Evolutionary conservation across 1,140 invertebrate species (phyloP), one percentile per base, ranked within the genome.

Genomic region (Fragariocoptes setiger): DNA sequence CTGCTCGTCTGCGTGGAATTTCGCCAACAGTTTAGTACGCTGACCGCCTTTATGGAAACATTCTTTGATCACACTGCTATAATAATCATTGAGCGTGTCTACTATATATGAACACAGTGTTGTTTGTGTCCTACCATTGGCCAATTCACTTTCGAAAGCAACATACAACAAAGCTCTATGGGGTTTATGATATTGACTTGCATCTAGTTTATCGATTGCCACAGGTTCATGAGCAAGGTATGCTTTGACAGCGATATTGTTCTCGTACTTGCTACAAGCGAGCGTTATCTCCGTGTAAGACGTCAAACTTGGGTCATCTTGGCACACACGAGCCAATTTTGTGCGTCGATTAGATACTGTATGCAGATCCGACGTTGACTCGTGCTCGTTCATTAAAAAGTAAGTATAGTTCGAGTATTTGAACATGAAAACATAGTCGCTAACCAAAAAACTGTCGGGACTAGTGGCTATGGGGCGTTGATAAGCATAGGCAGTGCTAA

Each of bases 211-310:
- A 13, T 47, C 43, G 2, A 53, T 21, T n/a, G n/a, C n/a, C n/a
- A n/a, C n/a, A n/a, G n/a, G n/a, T n/a, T n/a, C n/a, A 40, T 45
- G 40, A 14, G 50, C 51, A 14, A 49, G 39, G 8, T 39, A 46
- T 1, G 51, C 51, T 15, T 50, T 31, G 40, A 49, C 49, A 43
- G 43, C 52, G 14, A 31, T 37, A 36, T 45, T 13, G 8, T 48
- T 43, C 2, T 49, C 17, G 13, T 42, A 43, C n/a, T 40, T 43
- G 1, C 44, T 37, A 35, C 52, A 54, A 2, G 18, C 21, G 4
- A 54, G 25, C 5, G 50, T 39, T 1, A 54, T 39, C 35, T 54
- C 53, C 0, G 50, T 48, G 44, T 54, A 54, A 1, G 53, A 53
- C 36, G 46, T 44, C 38, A 52, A 52, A 14, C 35, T 31, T 2